Evolutionary conservation across 30 jellyfish, hydroid and myxozoan species (phyloP), one percentile per base, ranked within the genome.

Genomic region (Sanderia malayensis): DNA sequence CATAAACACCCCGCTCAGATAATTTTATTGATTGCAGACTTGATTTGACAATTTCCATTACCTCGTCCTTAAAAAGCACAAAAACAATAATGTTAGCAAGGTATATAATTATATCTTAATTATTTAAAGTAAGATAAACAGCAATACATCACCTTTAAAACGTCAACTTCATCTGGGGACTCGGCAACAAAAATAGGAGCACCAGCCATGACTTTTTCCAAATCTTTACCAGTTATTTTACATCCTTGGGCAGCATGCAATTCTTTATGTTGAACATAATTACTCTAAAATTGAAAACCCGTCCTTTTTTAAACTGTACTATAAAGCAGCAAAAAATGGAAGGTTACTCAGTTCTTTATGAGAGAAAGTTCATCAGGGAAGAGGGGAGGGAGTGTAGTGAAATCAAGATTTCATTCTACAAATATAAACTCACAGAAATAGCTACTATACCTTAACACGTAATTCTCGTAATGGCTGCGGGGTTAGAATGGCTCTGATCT

Each of bases 381-480:
- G n/a, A n/a, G n/a, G n/a, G n/a, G n/a, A n/a, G n/a, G n/a, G n/a
- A n/a, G n/a, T n/a, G n/a, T n/a, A n/a, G n/a, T n/a, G n/a, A n/a
- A n/a, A n/a, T n/a, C n/a, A n/a, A n/a, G n/a, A n/a, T n/a, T n/a
- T n/a, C n/a, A n/a, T n/a, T n/a, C n/a, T n/a, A n/a, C n/a, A n/a
- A n/a, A n/a, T n/a, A n/a, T n/a, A n/a, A n/a, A n/a, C n/a, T n/a
- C n/a, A n/a, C n/a, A n/a, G n/a, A n/a, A n/a, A n/a, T n/a, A n/a
- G n/a, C 55, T 41, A 15, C 27, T 19, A 4, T 47, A 89, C 97
- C 83, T 93, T 93, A 10, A 93, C 92, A 22, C 99, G 74, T 9
- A 93, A 82, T 61, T 93, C 99, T 66, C 94, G 83, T 76, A 93
- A 75, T 27, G 99, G 99, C 61, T 93, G 99, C 9, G 99, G 96